Base-by-base conservation (phyloP, 1,140 invertebrate genomes). In the Drosophila obscura region DNA sequence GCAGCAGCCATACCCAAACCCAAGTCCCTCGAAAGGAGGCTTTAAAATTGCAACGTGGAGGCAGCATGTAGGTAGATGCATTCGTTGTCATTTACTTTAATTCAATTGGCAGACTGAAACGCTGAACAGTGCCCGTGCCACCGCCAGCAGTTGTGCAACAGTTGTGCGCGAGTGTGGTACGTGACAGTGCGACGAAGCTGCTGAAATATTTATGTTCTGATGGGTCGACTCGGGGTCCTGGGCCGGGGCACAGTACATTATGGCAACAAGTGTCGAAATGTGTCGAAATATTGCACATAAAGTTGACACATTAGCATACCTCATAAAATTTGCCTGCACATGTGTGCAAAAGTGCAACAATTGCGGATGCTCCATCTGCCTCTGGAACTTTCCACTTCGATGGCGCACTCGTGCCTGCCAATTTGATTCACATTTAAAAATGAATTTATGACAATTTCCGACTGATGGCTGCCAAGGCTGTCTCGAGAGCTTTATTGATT, bases 251-350 rank as follows among this genome's bases (percentile, higher is more conserved):
- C 41, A 65, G 67, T 83, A 77, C 76, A 88, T 88, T 88, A 77
- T 88, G 80, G 84, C 83, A 88, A 88, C 83, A 88, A 88, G 84
- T 88, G 83, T 73, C 81, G 77, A 80, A 79, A 83, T 73, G 80
- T 89, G 83, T 78, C 74, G 73, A 82, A 78, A 78, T 79, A 88
- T 87, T 66, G 73, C 80, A 84, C 79, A 80, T 90, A 77, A 90
- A 82, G 80, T 82, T 91, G 80, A 82, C 89, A 91, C 89, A 91
- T 91, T 91, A 91, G 84, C 89, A 91, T 90, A 89, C 26, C 84
- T 91, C 90, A 91, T 91, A 83, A 89, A 85, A 91, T 72, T 79
- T 77, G 75, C 75, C 76, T 71, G 51, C 41, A 51, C 51, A 46
- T 19, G 19, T 48, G 8, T 39, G 60, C 6, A 8, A 58, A 46